Percentiles rank a stretch among this genome's conserved stretches.
Conservation (phyloP, 2,113 vertebrate species). For the Scortum barcoo region DNA sequence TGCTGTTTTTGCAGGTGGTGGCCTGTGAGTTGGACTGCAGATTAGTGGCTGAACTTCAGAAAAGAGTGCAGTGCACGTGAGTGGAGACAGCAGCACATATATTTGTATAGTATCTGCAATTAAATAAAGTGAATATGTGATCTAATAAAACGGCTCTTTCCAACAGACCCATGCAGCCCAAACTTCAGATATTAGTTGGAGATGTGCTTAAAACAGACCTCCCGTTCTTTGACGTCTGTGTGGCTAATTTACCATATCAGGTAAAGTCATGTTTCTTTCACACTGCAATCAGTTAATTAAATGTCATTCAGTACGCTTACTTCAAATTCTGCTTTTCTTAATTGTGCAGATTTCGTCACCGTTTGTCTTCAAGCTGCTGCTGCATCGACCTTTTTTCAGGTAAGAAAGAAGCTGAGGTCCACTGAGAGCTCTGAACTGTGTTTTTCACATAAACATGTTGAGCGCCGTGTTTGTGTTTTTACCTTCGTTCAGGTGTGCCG, state of each 20-base stretch:
- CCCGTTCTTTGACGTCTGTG: conserved; percentile 96
- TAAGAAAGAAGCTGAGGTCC: conserved; percentile 63
- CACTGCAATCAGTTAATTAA: background rate
- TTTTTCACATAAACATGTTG: background rate
- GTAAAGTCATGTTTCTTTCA: conserved; percentile 73
- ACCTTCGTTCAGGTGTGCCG: conserved; percentile 88
- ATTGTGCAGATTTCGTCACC: conserved; percentile 94
- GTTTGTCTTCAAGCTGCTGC: conserved; percentile 96
- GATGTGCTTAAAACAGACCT: conserved; percentile 95
- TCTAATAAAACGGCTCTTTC: background rate
- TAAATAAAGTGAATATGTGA: background rate
- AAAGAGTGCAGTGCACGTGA: conserved; percentile 98
- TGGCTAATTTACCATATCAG: conserved; percentile 98
- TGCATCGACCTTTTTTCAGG: conserved; percentile 98
- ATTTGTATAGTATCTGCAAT: background rate
- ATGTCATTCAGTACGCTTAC: background rate
- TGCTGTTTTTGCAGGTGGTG: conserved; percentile 85
- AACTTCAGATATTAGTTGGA: conserved; percentile 95
- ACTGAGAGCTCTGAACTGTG: background rate
- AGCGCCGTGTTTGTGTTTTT: background rate
- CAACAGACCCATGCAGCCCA: conserved; percentile 87
- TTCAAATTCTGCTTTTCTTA: background rate
- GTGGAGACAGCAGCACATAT: conserved; percentile 62
- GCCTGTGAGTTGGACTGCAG: conserved; percentile 97
- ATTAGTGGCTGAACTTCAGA: conserved; percentile 97